Conservation (phyloP, 1,140 invertebrate genomes). For the Microplitis demolitor region DNA sequence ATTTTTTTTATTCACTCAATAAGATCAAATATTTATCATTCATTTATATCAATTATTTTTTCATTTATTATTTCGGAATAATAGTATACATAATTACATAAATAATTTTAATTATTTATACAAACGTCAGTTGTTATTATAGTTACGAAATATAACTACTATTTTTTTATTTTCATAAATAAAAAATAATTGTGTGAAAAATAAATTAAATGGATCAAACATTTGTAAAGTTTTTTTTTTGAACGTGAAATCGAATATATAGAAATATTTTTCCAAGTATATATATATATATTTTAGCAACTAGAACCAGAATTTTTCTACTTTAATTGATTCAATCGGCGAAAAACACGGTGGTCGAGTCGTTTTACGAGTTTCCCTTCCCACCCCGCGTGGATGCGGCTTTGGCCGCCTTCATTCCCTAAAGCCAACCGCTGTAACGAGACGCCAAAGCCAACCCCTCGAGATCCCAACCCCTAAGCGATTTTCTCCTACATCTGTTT, state of each 20-base stretch:
- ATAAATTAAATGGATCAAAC: not conserved
- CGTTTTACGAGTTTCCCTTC: slow-evolving; percentile 28
- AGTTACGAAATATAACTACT: too few relatives aligned
- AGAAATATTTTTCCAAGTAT: not conserved
- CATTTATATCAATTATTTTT: too few relatives aligned
- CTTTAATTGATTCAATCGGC: slow-evolving; percentile 58
- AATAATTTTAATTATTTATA: too few relatives aligned
- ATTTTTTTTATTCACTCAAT: not conserved
- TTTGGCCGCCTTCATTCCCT: slow-evolving; percentile 30
- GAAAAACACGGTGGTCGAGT: slow-evolving; percentile 50
- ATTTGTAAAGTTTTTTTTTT: too few relatives aligned
- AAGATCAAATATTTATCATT: too few relatives aligned
- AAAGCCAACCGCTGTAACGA: slow-evolving; percentile 51
- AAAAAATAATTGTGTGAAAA: not conserved
- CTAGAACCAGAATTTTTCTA: slow-evolving; percentile 41
- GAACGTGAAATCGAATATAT: not conserved
- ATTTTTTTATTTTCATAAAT: too few relatives aligned
- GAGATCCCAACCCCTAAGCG: slow-evolving; percentile 40
- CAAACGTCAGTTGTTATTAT: too few relatives aligned
- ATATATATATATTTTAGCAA: not conserved
- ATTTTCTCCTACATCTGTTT: slow-evolving; percentile 24
- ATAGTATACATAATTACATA: too few relatives aligned
- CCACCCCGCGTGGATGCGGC: not conserved
- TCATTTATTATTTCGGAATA: too few relatives aligned
- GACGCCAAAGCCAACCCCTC: slow-evolving; percentile 53